Evolutionary conservation across 2,113 vertebrate genomes (phyloP), one percentile per base, ranked within the genome.

Genomic region (Nycticorax nycticorax): DNA sequence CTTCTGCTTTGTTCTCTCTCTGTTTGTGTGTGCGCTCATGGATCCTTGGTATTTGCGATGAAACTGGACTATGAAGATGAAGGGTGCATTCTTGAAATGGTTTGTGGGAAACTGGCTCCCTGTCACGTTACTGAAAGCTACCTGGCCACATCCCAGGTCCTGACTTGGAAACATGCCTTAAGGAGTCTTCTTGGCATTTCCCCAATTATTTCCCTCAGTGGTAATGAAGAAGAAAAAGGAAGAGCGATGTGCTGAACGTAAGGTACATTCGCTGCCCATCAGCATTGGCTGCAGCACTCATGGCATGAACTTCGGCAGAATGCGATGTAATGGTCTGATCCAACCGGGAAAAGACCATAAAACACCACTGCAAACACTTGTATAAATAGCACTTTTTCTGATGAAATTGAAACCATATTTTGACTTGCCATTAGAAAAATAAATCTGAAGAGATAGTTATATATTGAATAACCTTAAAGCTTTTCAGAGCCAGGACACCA

Each of bases 381-480:
- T 93, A 64, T 68, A 97, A 96, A 96, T 79, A 96, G 53, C 50
- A 77, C 50, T 77, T 85, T 91, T 91, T 89, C 86, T 75, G 68
- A 94, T 89, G 37, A 94, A 96, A 96, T 92, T 93, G 89, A 93
- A 97, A 96, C 91, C 95, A 92, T 94, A 96, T 96, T 96, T 92
- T 93, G 79, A 92, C 81, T 95, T 93, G 24, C 66, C 8, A 6
- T 93, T 92, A 94, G 69, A 93, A 95, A 97, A 97, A 93, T 50
- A 97, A 97, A 95, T 76, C 80, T 63, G 35, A 89, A 89, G 78
- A 87, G 57, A 93, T 92, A 92, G 86, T 55, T 84, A 52, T 12
- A 52, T 35, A 62, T 56, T 91, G 77, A 87, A 95, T 74, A 96
- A 95, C 53, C 74, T 77, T 55, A 86, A 27, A 85, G 50, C 26